Evolutionary conservation across 2,888 invertebrate species (phyloP).

Genomic region (Cryptus viduatorius): DNA sequence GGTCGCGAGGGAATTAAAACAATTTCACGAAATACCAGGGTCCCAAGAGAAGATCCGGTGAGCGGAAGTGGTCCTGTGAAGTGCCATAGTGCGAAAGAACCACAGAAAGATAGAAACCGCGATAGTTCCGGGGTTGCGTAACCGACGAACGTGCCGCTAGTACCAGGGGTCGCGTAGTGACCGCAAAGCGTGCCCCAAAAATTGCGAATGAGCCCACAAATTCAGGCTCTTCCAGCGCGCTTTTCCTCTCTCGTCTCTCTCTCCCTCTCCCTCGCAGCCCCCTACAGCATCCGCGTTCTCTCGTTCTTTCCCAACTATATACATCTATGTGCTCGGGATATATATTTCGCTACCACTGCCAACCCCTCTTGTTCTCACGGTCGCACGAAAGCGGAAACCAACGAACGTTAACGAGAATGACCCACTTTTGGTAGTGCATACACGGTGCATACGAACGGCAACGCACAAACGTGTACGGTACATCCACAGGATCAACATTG

Average conservation of each 20-base stretch:
- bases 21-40: constrained; percentile 13
- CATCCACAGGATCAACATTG: constrained; percentile 6
- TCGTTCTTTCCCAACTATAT: not conserved
- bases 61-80: constrained; percentile 21
- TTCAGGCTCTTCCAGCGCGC: constrained; percentile 7
- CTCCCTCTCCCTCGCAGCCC: not conserved
- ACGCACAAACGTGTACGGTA: constrained; percentile 24
- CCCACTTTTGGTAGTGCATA: constrained; percentile 72
- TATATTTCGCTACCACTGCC: not conserved
- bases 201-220: constrained; percentile 40
- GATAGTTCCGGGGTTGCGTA: constrained; percentile 37
- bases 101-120: constrained; percentile 46
- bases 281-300: constrained; percentile 32
- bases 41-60: constrained; percentile 6
- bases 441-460: constrained; percentile 32
- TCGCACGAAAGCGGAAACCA: constrained; percentile 68
- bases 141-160: constrained; percentile 34
- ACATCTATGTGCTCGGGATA: not conserved
- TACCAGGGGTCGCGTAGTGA: constrained; percentile 26
- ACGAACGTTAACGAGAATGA: constrained; percentile 80
- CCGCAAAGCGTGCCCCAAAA: constrained; percentile 48
- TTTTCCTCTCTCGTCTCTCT: not conserved
- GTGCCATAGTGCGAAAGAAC: constrained; percentile 10
- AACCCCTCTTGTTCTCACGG: constrained; percentile 47
- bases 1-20: constrained; percentile 9